Conservation (phyloP, 2,113 vertebrate species). For the Ceratotherium simum region DNA sequence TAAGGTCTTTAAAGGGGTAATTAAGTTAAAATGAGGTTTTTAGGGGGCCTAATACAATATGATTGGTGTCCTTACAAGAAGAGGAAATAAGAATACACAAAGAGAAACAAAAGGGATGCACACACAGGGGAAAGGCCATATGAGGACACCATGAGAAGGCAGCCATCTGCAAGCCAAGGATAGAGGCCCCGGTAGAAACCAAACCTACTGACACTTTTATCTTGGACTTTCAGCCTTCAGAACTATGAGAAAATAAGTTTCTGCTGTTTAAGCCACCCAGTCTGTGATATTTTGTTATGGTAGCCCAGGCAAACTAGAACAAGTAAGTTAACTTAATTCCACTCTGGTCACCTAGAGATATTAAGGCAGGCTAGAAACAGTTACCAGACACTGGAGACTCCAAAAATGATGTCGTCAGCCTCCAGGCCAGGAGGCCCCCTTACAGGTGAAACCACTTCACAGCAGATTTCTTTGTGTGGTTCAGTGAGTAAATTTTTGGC, state of each 20-base stretch:
- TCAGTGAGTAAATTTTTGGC: background rate
- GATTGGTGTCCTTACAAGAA: background rate
- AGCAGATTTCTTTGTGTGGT: background rate
- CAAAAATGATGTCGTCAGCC: background rate
- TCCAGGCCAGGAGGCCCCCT: fast-evolving
- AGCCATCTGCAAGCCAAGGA: background rate
- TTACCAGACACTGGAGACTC: background rate
- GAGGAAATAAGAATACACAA: background rate
- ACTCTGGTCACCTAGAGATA: background rate
- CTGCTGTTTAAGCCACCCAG: too few species aligned
- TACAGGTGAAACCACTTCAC: fast-evolving
- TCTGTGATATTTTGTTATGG: background rate
- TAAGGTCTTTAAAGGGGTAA: background rate
- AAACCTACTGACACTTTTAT: background rate
- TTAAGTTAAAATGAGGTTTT: background rate
- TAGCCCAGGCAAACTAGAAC: background rate
- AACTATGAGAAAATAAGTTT: background rate
- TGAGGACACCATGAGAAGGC: fast-evolving
- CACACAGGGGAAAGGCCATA: background rate
- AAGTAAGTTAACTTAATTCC: background rate
- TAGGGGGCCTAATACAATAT: background rate
- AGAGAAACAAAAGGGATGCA: background rate
- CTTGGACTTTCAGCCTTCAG: background rate
- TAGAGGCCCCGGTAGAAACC: background rate
- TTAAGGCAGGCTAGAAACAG: background rate